These are phyloP conservation scores for Cerceris rybyensis DNA, from an alignment of 2,888 invertebrate genomes.

Conservation along the genomic window DNA sequence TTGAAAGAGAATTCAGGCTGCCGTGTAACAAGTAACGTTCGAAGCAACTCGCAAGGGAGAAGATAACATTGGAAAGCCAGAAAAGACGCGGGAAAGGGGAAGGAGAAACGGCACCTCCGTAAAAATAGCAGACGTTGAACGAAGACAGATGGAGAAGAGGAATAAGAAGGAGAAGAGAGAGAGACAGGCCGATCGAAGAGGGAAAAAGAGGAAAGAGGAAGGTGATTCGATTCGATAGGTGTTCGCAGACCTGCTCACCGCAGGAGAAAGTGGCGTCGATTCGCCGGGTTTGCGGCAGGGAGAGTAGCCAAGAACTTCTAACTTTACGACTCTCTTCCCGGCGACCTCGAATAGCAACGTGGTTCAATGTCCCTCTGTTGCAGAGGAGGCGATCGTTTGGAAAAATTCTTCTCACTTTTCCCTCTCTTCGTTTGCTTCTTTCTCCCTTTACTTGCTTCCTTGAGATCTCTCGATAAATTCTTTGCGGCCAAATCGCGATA, in stretches of 20 bases:
- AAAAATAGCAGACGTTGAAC: neutral
- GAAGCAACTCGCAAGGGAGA: too few relatives aligned
- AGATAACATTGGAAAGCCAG: too few relatives aligned
- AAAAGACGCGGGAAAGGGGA: too few relatives aligned
- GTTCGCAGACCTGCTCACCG: constrained; percentile 60
- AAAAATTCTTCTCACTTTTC: constrained; percentile 1
- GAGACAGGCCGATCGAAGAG: neutral
- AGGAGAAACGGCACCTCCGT: neutral
- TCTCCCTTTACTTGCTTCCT: neutral
- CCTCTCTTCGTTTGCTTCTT: neutral
- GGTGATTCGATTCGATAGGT: constrained; percentile 41
- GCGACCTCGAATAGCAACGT: constrained; percentile 73
- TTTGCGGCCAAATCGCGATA: neutral
- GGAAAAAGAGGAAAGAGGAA: constrained; percentile 18
- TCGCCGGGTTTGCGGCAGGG: constrained; percentile 58
- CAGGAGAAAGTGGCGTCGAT: constrained; percentile 67
- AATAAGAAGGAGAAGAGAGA: neutral
- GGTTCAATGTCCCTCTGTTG: constrained; percentile 67
- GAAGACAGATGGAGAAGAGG: neutral
- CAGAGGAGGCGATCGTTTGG: constrained; percentile 9
- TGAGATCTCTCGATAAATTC: neutral
- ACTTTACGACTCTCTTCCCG: constrained; percentile 71
- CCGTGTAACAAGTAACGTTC: too few relatives aligned
- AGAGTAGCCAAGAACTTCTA: constrained; percentile 76
- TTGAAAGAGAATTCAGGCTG: too few relatives aligned